These are phyloP conservation scores for Dicranocentrus wangi DNA, from an alignment of 2,888 invertebrate species.

Conservation along the genomic window DNA sequence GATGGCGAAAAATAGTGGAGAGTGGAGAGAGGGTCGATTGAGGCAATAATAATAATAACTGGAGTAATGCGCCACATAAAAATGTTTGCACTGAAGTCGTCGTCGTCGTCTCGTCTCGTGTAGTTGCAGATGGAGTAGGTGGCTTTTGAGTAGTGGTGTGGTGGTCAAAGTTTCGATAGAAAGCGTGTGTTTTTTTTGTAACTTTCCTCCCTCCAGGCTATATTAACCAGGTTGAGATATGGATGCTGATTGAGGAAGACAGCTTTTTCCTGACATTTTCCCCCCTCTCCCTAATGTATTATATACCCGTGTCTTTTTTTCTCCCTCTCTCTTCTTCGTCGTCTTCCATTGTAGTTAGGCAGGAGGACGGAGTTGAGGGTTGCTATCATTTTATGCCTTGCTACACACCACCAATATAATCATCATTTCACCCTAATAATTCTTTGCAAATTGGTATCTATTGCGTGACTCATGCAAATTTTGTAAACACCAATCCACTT, in stretches of 20 bases:
- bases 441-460: slow-evolving; percentile 61
- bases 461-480: slow-evolving; percentile 66
- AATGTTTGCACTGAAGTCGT: background rate
- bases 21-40: background rate
- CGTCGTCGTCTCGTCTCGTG: background rate
- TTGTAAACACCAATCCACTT: slow-evolving; percentile 46
- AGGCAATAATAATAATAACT: slow-evolving; percentile 23
- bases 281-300: no score
- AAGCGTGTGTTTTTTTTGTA: no score
- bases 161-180: background rate
- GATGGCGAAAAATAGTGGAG: background rate
- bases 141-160: background rate
- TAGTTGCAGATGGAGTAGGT: background rate
- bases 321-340: no score
- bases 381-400: slow-evolving; percentile 23
- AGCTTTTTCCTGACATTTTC: background rate
- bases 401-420: slow-evolving; percentile 29
- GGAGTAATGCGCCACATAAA: background rate
- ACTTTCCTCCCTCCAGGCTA: slow-evolving; percentile 12
- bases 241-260: slow-evolving; percentile 19
- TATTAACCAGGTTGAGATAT: background rate
- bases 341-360: no score
- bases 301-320: no score
- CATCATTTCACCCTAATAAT: slow-evolving; percentile 49
- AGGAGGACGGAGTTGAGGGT: no score